A percentile compares a stretch with the other conserved stretches of the same genome.
Evolutionary conservation across 2,797 vertebrate genomes (phyloP).

Genomic region (Danio choprae): DNA sequence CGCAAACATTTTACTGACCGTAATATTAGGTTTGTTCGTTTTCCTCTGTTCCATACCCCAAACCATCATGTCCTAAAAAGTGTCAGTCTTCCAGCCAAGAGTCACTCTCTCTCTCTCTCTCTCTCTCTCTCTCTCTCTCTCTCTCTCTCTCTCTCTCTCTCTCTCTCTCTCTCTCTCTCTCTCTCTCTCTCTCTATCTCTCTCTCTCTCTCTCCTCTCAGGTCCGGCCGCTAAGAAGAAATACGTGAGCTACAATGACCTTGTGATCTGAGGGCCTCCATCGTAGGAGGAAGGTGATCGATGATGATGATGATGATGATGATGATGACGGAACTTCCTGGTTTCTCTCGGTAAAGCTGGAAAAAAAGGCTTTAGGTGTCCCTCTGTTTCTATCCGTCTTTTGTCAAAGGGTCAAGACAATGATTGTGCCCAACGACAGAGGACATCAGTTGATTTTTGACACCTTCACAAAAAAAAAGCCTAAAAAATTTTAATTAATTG

Average conservation of each 20-base stretch:
- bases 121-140: constrained; percentile 36
- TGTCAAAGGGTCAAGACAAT: constrained; percentile 34
- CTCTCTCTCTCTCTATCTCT: constrained; percentile 6
- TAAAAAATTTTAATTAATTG: constrained; percentile 12
- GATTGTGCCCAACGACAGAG: constrained; percentile 22
- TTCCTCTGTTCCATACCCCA: background rate
- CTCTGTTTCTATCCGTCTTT: constrained; percentile 65
- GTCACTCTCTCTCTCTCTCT: constrained; percentile 3
- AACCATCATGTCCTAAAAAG: background rate
- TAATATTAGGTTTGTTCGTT: background rate
- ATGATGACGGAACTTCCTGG: constrained; percentile 65
- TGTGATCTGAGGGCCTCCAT: constrained; percentile 84
- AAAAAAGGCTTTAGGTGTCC: constrained; percentile 65
- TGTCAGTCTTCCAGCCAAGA: background rate
- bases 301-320: constrained; percentile 40
- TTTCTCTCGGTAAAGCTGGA: constrained; percentile 62
- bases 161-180: constrained; percentile 44
- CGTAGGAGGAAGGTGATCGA: constrained; percentile 63
- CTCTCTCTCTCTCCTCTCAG: constrained; percentile 71
- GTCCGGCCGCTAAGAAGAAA: constrained; percentile 93
- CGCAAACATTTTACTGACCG: background rate
- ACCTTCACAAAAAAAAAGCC: constrained; percentile 6
- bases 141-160: constrained; percentile 42
- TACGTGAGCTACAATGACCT: constrained; percentile 95
- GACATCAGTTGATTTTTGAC: constrained; percentile 45